Evolutionary conservation across 2,113 vertebrate species (phyloP).

Genomic region (Calypte anna): DNA sequence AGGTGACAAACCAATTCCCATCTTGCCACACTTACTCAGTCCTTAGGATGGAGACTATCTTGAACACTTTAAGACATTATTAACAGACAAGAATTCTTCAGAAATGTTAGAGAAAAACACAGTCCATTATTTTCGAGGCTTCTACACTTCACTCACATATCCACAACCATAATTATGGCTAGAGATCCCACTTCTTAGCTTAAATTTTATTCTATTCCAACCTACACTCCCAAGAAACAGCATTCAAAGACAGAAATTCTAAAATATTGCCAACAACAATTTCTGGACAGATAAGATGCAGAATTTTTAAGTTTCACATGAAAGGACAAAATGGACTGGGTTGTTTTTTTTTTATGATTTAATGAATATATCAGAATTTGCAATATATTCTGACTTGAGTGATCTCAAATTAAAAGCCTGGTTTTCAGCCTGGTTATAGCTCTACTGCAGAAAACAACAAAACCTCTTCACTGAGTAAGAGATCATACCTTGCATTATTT

Average conservation of each 20-base stretch:
- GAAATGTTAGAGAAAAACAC: slow-evolving; percentile 30
- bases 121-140: background rate
- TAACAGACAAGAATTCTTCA: slow-evolving; percentile 22
- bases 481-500: background rate
- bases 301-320: background rate
- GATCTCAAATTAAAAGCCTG: background rate
- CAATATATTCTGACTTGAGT: background rate
- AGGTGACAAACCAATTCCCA: slow-evolving; percentile 45
- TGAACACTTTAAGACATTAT: slow-evolving; percentile 19
- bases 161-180: background rate
- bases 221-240: background rate
- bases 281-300: background rate
- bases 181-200: background rate
- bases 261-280: background rate
- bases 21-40: background rate
- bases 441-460: background rate
- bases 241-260: background rate
- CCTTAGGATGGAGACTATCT: background rate
- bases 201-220: background rate
- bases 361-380: background rate
- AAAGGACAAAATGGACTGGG: background rate
- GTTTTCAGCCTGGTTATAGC: background rate
- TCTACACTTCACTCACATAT: slow-evolving; percentile 29
- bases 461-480: background rate
- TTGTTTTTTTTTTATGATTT: background rate